Evolutionary conservation across 2,113 vertebrate species (phyloP), one percentile per base, ranked within the genome.

Genomic region (Spermophilus dauricus): DNA sequence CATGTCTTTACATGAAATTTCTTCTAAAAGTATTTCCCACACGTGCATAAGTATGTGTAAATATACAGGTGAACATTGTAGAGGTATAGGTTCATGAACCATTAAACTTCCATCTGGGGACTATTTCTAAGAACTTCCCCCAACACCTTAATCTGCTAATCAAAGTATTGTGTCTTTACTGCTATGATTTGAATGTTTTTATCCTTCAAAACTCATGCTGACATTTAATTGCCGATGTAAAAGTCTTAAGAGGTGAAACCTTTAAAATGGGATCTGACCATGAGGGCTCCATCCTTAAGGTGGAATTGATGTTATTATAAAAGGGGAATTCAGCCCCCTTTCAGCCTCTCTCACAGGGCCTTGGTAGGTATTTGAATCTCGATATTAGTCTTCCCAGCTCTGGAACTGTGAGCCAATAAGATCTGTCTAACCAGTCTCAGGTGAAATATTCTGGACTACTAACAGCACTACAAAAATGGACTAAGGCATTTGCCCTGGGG

Each of bases 211-310:
- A 58, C 32, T 77, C 63, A 70, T 69, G 32, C 30, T 45, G 11
- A 75, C 53, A 51, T 39, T 83, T 70, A 80, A 63, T 63, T 34
- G 14, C 5, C 18, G 78, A 32, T 22, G 7, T 0, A n/a, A 48
- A 12, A 77, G n/a, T 30, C n/a, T 69, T 69, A 69, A 58, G 48
- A 65, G 26, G 20, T n/a, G 14, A 4, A 16, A 53, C 4, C 42
- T 91, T 51, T n/a, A 37, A n/a, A 61, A 67, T 30, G 18, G 2
- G 13, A 45, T 22, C 30, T n/a, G 22, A 7, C 30, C 18, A 22
- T 13, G 4, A 10, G 0, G 6, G 6, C 2, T 48, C 37, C 7
- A 32, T n/a, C 10, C 1, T n/a, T 72, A 51, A 5, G 22, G 20
- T 78, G 20, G 32, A 5, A 11, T 51, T 18, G 9, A 2, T n/a